Conservation (phyloP, 2,797 vertebrate species). For the Labeo calbasu region DNA sequence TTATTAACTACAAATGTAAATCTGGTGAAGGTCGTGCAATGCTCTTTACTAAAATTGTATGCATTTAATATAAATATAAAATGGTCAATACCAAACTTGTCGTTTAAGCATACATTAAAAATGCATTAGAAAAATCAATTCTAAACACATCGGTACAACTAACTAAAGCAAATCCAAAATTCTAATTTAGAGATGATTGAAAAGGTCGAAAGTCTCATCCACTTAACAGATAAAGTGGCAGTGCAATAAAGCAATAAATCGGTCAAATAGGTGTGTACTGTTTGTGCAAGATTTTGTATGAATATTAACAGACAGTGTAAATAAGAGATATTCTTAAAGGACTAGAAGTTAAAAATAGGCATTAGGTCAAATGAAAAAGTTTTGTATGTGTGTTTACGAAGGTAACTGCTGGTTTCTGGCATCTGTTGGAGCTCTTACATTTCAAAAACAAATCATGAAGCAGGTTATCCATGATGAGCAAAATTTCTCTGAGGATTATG, state of each 20-base stretch:
- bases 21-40: not conserved
- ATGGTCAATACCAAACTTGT: not conserved
- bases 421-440: constrained; percentile 74
- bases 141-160: not conserved
- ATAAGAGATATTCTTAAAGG: not conserved
- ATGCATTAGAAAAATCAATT: not conserved
- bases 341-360: not conserved
- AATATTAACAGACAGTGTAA: not conserved
- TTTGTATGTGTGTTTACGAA: constrained; percentile 42
- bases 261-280: not conserved
- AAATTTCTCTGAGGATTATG: constrained; percentile 67
- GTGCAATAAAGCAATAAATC: constrained; percentile 18
- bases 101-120: not conserved
- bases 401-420: constrained; percentile 81
- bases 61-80: not conserved
- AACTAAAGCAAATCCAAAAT: not conserved
- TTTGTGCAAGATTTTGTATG: not conserved
- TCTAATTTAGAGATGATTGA: not conserved
- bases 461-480: constrained; percentile 70
- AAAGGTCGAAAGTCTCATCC: not conserved
- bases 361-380: not conserved
- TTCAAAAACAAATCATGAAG: constrained; percentile 57
- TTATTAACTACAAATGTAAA: not conserved
- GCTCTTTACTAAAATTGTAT: not conserved
- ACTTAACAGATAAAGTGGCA: not conserved